These are phyloP conservation scores for Nomada hirtipes DNA, from an alignment of 2,888 invertebrate genomes.

Conservation along the genomic window DNA sequence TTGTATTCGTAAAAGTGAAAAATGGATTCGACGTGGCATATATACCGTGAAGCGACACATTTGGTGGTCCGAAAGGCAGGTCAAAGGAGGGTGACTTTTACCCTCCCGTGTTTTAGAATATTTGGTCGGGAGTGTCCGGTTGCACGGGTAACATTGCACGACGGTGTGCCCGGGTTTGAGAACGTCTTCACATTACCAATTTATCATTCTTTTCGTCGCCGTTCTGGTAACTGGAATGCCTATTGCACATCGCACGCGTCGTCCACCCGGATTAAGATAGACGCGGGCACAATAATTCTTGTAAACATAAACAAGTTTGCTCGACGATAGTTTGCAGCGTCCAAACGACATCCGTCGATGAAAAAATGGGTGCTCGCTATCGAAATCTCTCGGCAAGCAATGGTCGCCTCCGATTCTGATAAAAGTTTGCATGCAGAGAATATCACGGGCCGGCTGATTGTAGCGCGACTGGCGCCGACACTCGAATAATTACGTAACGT, in stretches of 20 bases:
- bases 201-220: too few relatives aligned
- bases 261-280: too few relatives aligned
- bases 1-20: not conserved
- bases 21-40: not conserved
- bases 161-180: too few relatives aligned
- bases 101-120: not conserved
- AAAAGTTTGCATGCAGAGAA: slow-evolving; percentile 39
- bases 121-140: not conserved
- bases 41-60: not conserved
- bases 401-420: slow-evolving; percentile 46
- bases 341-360: not conserved
- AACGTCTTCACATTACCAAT: not conserved
- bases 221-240: too few relatives aligned
- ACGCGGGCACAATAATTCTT: not conserved
- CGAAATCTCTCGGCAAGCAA: slow-evolving; percentile 35
- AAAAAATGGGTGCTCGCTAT: not conserved
- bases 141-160: not conserved
- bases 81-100: not conserved
- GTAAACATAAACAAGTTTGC: slow-evolving; percentile 11
- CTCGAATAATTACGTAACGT: slow-evolving; percentile 28
- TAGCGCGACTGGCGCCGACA: not conserved
- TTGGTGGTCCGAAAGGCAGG: not conserved
- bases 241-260: too few relatives aligned
- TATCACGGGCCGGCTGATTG: slow-evolving; percentile 10
- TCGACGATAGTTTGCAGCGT: not conserved